These are phyloP conservation scores for Cheilosia vulpina DNA, from an alignment of 2,888 invertebrate species.

Conservation along the genomic window DNA sequence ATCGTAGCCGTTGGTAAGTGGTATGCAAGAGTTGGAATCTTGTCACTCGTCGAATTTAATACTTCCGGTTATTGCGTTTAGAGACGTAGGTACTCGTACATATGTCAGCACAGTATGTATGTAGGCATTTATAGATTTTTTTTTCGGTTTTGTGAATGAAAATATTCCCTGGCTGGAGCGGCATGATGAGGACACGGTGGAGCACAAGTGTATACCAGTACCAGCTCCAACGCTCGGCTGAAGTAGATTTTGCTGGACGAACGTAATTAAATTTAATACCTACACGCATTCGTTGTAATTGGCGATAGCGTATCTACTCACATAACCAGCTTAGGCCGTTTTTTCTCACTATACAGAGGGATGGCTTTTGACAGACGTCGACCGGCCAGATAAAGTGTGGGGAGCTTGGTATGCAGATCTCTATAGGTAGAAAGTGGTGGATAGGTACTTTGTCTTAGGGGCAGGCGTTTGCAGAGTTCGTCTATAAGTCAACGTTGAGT, in stretches of 20 bases:
- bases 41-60: slow-evolving; percentile 79
- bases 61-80: slow-evolving; percentile 78
- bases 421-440: slow-evolving; percentile 26
- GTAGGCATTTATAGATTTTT: slow-evolving; percentile 12
- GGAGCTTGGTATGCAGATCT: slow-evolving; percentile 39
- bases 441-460: slow-evolving; percentile 23
- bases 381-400: slow-evolving; percentile 39
- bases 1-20: slow-evolving; percentile 14
- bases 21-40: slow-evolving; percentile 76
- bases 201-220: not conserved
- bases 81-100: not conserved
- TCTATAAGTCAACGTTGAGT: too few relatives aligned
- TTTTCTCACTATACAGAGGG: slow-evolving; percentile 16
- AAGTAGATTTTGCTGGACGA: slow-evolving; percentile 9
- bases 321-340: slow-evolving; percentile 53
- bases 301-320: slow-evolving; percentile 57
- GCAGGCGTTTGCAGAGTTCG: not conserved
- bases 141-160: slow-evolving; percentile 65
- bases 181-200: not conserved
- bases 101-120: not conserved
- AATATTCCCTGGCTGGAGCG: not conserved
- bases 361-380: slow-evolving; percentile 17
- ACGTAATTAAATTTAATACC: slow-evolving; percentile 64
- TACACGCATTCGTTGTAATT: slow-evolving; percentile 57
- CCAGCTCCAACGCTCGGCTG: not conserved